Conservation (phyloP, 37 sponge, comb jelly and placozoan species). For the Chondrosia reniformis region DNA sequence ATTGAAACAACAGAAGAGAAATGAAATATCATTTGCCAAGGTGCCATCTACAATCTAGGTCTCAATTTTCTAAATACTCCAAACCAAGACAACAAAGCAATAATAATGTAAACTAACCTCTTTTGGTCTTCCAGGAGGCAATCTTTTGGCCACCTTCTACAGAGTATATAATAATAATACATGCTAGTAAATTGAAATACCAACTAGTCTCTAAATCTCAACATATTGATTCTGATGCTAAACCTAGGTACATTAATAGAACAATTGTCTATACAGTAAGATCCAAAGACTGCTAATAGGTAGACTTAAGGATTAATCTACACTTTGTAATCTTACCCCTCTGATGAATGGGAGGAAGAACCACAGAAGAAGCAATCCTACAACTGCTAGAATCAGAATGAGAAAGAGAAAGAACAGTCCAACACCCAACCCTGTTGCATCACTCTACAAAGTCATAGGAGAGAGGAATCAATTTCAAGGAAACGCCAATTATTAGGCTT, state of each 20-base stretch:
- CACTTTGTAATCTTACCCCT: constrained; percentile 22
- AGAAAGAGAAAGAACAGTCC: constrained; percentile 8
- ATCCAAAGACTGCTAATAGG: not conserved
- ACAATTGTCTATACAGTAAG: not conserved
- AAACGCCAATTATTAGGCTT: too few relatives aligned
- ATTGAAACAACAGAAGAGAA: not conserved
- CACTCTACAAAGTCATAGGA: too few relatives aligned
- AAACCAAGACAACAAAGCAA: not conserved
- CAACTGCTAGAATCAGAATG: not conserved
- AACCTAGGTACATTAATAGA: not conserved
- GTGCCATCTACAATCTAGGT: too few relatives aligned
- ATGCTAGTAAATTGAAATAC: not conserved
- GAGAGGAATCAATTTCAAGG: too few relatives aligned
- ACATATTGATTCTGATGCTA: not conserved
- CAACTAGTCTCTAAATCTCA: not conserved
- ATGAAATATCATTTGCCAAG: not conserved
- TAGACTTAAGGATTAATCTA: not conserved
- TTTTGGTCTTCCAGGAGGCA: constrained; percentile 18
- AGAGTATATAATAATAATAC: not conserved
- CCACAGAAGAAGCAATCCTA: constrained; percentile 37
- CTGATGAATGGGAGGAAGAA: constrained; percentile 50
- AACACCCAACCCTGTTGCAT: constrained; percentile 12
- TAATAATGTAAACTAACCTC: not conserved
- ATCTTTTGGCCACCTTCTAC: constrained; percentile 7
- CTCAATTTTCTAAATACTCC: too few relatives aligned